Conservation (phyloP, 2,888 invertebrate species). For the Lamellibrachia columna region DNA sequence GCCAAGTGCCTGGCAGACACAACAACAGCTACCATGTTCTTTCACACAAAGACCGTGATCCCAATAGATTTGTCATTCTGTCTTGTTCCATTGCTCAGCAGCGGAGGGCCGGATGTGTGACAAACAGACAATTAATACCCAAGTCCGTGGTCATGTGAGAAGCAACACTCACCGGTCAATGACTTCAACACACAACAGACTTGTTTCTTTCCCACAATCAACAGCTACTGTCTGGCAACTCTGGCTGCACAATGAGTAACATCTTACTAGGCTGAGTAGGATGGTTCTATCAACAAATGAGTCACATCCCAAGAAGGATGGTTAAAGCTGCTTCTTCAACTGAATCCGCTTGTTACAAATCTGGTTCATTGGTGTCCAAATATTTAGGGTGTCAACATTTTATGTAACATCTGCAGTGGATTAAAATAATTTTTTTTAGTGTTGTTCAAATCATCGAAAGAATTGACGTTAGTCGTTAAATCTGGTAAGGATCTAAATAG, state of each 20-base stretch:
- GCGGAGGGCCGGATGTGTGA: neutral
- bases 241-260: neutral
- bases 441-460: too few relatives aligned
- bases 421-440: too few relatives aligned
- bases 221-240: neutral
- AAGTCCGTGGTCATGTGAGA: neutral
- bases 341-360: too few relatives aligned
- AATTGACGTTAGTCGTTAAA: too few relatives aligned
- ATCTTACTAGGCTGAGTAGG: neutral
- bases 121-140: neutral
- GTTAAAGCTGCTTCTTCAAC: too few relatives aligned
- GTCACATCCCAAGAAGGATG: neutral
- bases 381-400: too few relatives aligned
- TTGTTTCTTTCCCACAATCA: neutral
- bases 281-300: neutral
- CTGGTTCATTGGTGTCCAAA: too few relatives aligned
- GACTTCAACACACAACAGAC: neutral
- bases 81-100: neutral
- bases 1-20: neutral
- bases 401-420: too few relatives aligned
- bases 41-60: neutral
- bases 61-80: constrained; percentile 10
- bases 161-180: neutral
- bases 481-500: too few relatives aligned
- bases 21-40: neutral